phyloP scores from a whole-genome alignment of 1,140 invertebrate species.

The Mya arenaria region DNA sequence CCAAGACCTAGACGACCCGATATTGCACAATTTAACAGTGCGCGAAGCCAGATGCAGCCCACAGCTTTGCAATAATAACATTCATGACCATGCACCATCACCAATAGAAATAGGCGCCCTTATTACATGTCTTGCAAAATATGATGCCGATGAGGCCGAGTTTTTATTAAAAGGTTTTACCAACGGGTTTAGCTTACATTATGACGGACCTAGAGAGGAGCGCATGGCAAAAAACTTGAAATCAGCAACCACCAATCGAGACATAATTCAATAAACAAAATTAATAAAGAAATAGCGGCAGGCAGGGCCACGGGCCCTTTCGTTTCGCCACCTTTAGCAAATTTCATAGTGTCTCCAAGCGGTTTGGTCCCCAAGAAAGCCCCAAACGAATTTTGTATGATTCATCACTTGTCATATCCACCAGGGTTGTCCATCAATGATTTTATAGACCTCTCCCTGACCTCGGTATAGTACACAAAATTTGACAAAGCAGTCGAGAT shows the following conservation, averaged over 20 bases:
- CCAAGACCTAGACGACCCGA: too few species aligned
- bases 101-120: too few species aligned
- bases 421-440: conserved; percentile 31
- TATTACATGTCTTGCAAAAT: too few species aligned
- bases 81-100: too few species aligned
- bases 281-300: conserved; percentile 26
- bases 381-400: conserved; percentile 21
- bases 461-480: conserved; percentile 43
- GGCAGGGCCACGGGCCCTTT: conserved; percentile 14
- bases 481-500: conserved; percentile 31
- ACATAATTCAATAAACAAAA: conserved; percentile 8
- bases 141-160: too few species aligned
- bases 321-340: neutral
- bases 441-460: conserved; percentile 27
- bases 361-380: conserved; percentile 31
- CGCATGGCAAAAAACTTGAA: too few species aligned
- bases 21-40: too few species aligned
- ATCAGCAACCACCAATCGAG: neutral
- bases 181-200: too few species aligned
- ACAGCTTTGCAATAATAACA: too few species aligned
- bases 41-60: too few species aligned
- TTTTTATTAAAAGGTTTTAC: too few species aligned
- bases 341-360: conserved; percentile 10
- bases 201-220: too few species aligned
- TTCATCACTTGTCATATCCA: conserved; percentile 38